phyloP scores from a whole-genome alignment of 2,113 vertebrate genomes.

The Mormyrus lacerda region DNA sequence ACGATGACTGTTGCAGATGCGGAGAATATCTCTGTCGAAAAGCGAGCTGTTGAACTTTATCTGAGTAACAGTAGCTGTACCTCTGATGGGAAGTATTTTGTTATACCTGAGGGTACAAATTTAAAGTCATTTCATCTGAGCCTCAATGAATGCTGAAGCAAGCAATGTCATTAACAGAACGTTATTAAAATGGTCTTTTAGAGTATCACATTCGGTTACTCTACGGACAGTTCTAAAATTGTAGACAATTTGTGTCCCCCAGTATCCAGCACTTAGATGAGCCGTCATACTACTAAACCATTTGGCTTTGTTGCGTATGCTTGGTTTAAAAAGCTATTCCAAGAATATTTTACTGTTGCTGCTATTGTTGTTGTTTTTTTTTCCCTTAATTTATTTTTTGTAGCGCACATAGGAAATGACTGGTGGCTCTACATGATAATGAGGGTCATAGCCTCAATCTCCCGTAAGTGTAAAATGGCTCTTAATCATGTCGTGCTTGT shows the following conservation, averaged over 20 bases:
- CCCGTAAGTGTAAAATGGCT: not conserved
- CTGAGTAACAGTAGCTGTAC: not conserved
- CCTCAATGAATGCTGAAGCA: not conserved
- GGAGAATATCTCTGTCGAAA: not conserved
- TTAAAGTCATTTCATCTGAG: not conserved
- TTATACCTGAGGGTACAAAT: not conserved
- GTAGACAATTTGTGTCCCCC: not conserved
- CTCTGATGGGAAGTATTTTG: not conserved
- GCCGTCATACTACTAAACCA: not conserved
- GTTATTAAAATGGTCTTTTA: not conserved
- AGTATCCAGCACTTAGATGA: not conserved
- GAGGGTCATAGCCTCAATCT: not conserved
- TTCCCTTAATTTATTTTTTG: not conserved
- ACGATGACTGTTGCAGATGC: not conserved
- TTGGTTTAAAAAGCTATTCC: not conserved
- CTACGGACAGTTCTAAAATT: not conserved
- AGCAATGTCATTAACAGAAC: not conserved
- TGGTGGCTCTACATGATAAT: not conserved
- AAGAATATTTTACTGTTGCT: not conserved
- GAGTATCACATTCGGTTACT: not conserved
- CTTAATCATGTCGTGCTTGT: slow-evolving; percentile 1
- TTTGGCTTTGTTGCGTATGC: not conserved
- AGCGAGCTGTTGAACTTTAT: not conserved
- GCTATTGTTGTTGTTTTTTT: not conserved
- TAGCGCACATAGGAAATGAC: not conserved